Conservation (phyloP, 1,140 invertebrate genomes). For the Musca domestica region DNA sequence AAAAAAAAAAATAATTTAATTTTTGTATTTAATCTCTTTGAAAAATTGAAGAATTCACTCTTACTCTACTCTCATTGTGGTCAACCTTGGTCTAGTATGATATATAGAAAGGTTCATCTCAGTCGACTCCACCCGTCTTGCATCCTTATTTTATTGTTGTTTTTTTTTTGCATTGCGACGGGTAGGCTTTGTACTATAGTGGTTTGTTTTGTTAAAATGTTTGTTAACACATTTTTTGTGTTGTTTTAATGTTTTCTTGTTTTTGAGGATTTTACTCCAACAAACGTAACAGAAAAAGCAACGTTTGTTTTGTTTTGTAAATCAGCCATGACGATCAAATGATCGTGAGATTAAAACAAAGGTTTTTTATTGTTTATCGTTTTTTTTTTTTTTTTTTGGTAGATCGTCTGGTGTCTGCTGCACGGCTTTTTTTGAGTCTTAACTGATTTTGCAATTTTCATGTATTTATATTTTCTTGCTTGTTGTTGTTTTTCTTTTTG, state of each 20-base stretch:
- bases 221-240: conserved; percentile 7
- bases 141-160: not conserved
- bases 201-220: conserved; percentile 7
- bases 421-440: not conserved
- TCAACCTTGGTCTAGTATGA: too few relatives aligned
- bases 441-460: conserved; percentile 22
- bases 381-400: not conserved
- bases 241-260: not conserved
- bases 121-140: too few relatives aligned
- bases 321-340: conserved; percentile 20
- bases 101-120: too few relatives aligned
- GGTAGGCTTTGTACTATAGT: not conserved
- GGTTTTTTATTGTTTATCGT: not conserved
- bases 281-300: too few relatives aligned
- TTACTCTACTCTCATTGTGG: too few relatives aligned
- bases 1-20: too few relatives aligned
- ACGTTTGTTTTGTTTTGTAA: conserved; percentile 16
- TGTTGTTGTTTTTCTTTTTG: too few relatives aligned
- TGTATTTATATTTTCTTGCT: conserved; percentile 1
- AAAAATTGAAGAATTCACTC: too few relatives aligned
- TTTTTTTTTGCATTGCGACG: not conserved
- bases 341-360: conserved; percentile 19
- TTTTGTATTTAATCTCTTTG: too few relatives aligned
- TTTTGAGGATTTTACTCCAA: conserved; percentile 5
- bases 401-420: too few relatives aligned